Evolutionary conservation across 2,113 vertebrate genomes (phyloP).

Genomic region (Eurystomus gularis): DNA sequence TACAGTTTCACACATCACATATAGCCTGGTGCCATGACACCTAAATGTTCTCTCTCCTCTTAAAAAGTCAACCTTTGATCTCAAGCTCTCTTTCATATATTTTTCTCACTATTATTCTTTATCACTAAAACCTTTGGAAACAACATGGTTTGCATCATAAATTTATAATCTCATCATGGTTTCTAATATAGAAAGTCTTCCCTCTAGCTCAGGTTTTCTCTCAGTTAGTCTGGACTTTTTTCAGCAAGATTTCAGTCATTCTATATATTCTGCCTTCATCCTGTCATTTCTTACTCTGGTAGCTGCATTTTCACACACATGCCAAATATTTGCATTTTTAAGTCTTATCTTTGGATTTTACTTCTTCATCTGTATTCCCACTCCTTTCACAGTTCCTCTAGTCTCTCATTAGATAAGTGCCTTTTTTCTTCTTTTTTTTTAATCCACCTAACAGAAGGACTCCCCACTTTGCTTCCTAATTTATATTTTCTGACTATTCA

Average conservation of each 20-base stretch:
- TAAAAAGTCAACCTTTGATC: background rate
- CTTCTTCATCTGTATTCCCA: background rate
- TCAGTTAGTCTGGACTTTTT: background rate
- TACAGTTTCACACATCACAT: rapidly evolving
- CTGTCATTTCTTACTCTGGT: background rate
- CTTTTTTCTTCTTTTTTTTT: background rate
- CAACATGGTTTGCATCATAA: background rate
- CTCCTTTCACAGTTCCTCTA: background rate
- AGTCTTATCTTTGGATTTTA: background rate
- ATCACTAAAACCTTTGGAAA: background rate
- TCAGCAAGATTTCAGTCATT: background rate
- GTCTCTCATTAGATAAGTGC: background rate
- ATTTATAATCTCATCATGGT: background rate
- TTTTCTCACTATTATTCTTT: background rate
- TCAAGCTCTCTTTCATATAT: background rate
- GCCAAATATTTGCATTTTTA: background rate
- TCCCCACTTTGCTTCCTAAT: background rate
- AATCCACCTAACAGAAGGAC: background rate
- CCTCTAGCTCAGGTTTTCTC: background rate
- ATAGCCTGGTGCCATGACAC: background rate
- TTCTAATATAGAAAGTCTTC: background rate
- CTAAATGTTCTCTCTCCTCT: background rate
- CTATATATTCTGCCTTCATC: background rate
- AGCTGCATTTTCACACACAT: background rate
- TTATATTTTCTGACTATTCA: background rate